Base-by-base conservation (phyloP, 2,888 invertebrate genomes). In the Pharmacophagus antenor region DNA sequence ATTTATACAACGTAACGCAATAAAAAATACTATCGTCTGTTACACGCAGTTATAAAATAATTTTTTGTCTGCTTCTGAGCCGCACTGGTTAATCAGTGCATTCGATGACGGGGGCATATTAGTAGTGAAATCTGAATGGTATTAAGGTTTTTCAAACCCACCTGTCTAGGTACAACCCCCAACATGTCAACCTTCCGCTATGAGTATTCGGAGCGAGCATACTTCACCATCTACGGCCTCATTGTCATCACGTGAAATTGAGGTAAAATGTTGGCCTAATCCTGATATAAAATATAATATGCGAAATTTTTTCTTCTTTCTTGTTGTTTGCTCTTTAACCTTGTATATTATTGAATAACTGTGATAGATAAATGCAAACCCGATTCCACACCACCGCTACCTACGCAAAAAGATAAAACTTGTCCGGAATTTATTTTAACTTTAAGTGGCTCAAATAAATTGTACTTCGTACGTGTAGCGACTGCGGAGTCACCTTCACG, bases 401-500 rank as follows among this genome's bases (percentile, higher is more conserved):
- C 77, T 77, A 79, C 76, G 73, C 72, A 75, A 74, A 79, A 80
- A 82, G 79, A 79, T 80, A 77, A 83, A 82, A 82, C 79, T 79
- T 76, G 80, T 74, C 71, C 76, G 73, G 79, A 79, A 75, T 82
- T 80, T 75, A 76, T 76, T 83, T 80, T 77, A 79, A 77, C 79
- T 79, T 80, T 81, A 82, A 84, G 84, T 80, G 79, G 77, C 79
- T 76, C 74, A 76, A 80, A 82, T 85, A 84, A 84, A 84, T 83
- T 83, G 78, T 82, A 79, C 74, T 76, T 72, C 73, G 80, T 82
- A 84, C 84, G 83, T 84, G 84, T 72, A 77, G 76, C 64, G 79
- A 73, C 65, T 79, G 73, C 70, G 74, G 78, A 80, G 74, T 73
- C 74, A 73, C 73, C 66, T 71, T 73, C 72, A 72, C 75, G 65